Evolutionary conservation across 2,888 invertebrate genomes (phyloP).

Genomic region (Trilocha varians): DNA sequence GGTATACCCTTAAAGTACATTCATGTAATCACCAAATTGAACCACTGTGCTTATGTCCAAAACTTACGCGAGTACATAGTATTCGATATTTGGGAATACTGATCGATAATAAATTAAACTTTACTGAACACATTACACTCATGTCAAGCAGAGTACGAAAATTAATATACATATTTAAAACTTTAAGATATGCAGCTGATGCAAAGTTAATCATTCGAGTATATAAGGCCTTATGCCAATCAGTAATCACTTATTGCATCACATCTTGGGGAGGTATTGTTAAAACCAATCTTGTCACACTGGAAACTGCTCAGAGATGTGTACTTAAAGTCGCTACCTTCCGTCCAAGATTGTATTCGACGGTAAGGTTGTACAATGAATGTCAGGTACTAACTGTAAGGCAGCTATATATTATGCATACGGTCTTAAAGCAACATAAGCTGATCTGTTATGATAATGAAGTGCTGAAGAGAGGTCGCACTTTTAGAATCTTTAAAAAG

Average conservation of each 20-base stretch:
- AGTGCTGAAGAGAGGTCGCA: too few relatives aligned
- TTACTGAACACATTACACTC: neutral
- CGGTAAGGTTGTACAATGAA: neutral
- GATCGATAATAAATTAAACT: neutral
- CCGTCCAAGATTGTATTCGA: neutral
- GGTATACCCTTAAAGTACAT: neutral
- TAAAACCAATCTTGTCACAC: neutral
- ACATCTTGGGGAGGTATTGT: neutral
- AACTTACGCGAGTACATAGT: neutral
- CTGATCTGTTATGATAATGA: too few relatives aligned
- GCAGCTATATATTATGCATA: neutral
- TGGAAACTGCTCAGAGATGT: neutral
- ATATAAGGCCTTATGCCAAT: neutral
- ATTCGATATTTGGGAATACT: constrained; percentile 1
- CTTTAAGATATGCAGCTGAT: constrained; percentile 5
- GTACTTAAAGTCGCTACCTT: neutral
- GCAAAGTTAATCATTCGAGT: neutral
- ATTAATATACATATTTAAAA: constrained; percentile 6
- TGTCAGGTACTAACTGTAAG: neutral
- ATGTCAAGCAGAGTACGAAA: neutral
- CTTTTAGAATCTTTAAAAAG: too few relatives aligned
- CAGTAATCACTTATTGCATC: neutral
- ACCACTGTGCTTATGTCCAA: neutral
- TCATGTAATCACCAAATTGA: neutral
- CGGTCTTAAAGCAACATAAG: neutral